These are phyloP conservation scores for Pemphigus obesinymphae DNA, from an alignment of 1,140 invertebrate species.

Conservation along the genomic window DNA sequence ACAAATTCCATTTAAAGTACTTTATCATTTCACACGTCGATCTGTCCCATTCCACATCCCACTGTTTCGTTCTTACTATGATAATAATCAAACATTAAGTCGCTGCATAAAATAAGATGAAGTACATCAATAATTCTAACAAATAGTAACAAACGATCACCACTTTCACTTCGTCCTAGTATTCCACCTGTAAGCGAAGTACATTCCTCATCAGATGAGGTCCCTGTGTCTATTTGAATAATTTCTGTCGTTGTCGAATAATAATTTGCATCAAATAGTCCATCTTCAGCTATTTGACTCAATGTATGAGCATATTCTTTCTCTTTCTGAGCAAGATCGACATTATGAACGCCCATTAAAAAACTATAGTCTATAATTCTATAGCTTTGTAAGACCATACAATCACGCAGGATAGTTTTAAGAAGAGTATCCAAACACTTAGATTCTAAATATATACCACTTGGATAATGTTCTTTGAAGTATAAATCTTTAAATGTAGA, in stretches of 20 bases:
- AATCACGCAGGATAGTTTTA: slow-evolving; percentile 94
- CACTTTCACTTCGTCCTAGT: slow-evolving; percentile 91
- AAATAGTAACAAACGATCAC: slow-evolving; percentile 92
- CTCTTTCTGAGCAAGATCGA: slow-evolving; percentile 79
- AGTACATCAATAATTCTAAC: slow-evolving; percentile 98
- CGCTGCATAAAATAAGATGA: too few relatives aligned
- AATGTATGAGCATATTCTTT: slow-evolving; percentile 60
- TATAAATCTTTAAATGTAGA: slow-evolving; percentile 97
- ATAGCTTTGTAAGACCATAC: slow-evolving; percentile 91
- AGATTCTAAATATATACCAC: slow-evolving; percentile 88
- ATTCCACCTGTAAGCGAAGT: slow-evolving; percentile 88
- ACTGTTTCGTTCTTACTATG: too few relatives aligned
- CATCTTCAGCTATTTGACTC: slow-evolving; percentile 67
- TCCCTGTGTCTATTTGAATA: slow-evolving; percentile 84
- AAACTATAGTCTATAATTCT: slow-evolving; percentile 99
- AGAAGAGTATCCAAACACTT: slow-evolving; percentile 89
- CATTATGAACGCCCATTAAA: slow-evolving; percentile 90
- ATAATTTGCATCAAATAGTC: slow-evolving; percentile 83
- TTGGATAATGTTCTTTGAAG: slow-evolving; percentile 90
- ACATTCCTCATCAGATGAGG: slow-evolving; percentile 83
- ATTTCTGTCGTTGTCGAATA: slow-evolving; percentile 97
- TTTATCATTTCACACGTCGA: too few relatives aligned
- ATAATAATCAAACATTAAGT: too few relatives aligned
- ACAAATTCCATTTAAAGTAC: too few relatives aligned
- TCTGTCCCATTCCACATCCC: too few relatives aligned